Evolutionary conservation across 1,140 invertebrate genomes (phyloP), one percentile per base, ranked within the genome.

Genomic region (Phocides pigmalion): DNA sequence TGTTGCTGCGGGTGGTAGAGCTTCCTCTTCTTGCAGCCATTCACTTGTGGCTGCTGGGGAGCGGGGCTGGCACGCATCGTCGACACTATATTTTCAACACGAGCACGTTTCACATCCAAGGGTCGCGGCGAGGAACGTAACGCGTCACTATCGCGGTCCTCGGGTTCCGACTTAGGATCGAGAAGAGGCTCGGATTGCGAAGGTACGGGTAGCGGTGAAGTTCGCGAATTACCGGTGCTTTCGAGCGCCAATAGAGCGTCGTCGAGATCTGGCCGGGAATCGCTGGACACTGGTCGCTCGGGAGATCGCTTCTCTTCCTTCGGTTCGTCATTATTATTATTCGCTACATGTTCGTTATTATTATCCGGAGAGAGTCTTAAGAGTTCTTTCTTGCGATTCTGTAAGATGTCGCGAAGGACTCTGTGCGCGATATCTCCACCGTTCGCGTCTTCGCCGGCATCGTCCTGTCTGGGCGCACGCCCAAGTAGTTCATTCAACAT

Each of bases 1-100:
- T 98, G 97, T 78, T 98, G 98, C 82, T 98, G 97, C 0, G 98
- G 98, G 75, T 98, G 97, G 84, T 98, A 98, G n/a, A 99, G 93
- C 89, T 99, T 99, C 15, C 98, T 94, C 92, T 99, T 99, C 86
- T 98, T 98, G 92, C 96, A 98, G 39, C 96, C 98, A 87, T 97
- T 98, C 58, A 97, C 96, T 85, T 95, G 94, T 3, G 94, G 92
- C 59, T 94, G 93, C 41, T 95, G 93, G n/a, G 95, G 93, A 17
- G 94, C 95, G 4, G 97, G 96, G 75, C 96, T 97, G 70, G 96
- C 95, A 62, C 97, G 93, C 96, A 98, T 98, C 47, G 96, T 96
- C 51, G 96, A 97, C 50, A 98, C 97, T 67, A 98, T 98, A 86
- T 98, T 98, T 92, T 99, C 98, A 54, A 98, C 97, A 62, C 98